Conservation (phyloP, 2,888 invertebrate genomes). For the Molorchus minor region DNA sequence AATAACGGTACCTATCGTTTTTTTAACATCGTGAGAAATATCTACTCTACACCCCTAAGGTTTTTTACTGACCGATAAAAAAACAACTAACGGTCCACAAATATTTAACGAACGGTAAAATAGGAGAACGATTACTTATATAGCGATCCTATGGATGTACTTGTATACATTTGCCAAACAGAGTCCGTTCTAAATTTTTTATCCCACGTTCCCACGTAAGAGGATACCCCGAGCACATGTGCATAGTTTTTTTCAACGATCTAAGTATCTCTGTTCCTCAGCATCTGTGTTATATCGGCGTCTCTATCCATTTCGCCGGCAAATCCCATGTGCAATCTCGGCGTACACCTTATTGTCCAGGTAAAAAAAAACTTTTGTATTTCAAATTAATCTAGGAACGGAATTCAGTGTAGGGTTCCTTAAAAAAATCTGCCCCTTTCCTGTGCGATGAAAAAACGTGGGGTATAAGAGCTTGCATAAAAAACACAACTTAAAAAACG, state of each 20-base stretch:
- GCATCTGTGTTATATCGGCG: conserved; percentile 27
- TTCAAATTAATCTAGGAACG: conserved; percentile 62
- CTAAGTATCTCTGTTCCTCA: conserved; percentile 41
- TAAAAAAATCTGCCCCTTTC: conserved; percentile 64
- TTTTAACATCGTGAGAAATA: conserved; percentile 12
- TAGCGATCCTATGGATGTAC: conserved; percentile 50
- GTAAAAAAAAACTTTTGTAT: conserved; percentile 57
- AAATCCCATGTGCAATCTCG: conserved; percentile 58
- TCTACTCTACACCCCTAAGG: neutral
- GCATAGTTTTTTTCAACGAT: conserved; percentile 51
- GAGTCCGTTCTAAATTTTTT: conserved; percentile 52
- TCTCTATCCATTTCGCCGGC: conserved; percentile 46
- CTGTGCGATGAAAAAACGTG: conserved; percentile 55
- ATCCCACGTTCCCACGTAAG: conserved; percentile 54
- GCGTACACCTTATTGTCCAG: conserved; percentile 61
- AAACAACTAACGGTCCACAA: conserved; percentile 38
- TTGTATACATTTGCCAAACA: conserved; percentile 41
- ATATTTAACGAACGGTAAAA: conserved; percentile 60
- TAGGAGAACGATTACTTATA: conserved; percentile 46
- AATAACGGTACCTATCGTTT: neutral
- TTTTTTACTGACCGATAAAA: neutral
- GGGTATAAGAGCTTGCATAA: conserved; percentile 59
- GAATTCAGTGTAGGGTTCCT: conserved; percentile 63
- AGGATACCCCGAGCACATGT: conserved; percentile 59
- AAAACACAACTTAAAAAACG: conserved; percentile 63